Evolutionary conservation across 2,113 vertebrate species (phyloP), one percentile per base, ranked within the genome.

Genomic region (Melanostigma gelatinosum): DNA sequence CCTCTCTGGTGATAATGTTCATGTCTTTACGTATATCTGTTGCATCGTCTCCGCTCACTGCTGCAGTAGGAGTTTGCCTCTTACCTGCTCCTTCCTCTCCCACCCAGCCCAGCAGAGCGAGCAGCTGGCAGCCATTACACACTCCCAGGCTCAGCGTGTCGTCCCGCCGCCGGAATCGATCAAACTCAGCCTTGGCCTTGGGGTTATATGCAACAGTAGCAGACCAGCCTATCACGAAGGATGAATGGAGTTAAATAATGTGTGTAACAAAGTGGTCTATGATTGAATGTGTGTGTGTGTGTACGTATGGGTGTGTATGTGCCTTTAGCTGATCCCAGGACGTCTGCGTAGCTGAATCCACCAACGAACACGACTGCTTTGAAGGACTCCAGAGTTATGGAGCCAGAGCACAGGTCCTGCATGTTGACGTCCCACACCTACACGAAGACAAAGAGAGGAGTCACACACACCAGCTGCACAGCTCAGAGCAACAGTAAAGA

Each of bases 401-500:
- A 89, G 16, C 96, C 96, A 0, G 94, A 94, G 80, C 96, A 96
- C 16, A 98, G 89, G 72, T 98, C 97, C 89, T 97, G 94, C 95
- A 97, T 98, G 36, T 96, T 97, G 75, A 98, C 95, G n/a, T 98
- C 97, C 97, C 97, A 98, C 8, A 97, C 97, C 97, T 98, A 61
- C 57, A 83, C 32, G 84, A 8, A 85, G 7, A 77, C 50, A 63
- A 1, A 68, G 3, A 64, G 3, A 65, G 0, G 2, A 20, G 65
- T 48, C 52, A 29, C 22, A 5, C 42, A 55, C 7, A 73, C 52
- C 0, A 3, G 8, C 8, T 12, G 2, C 4, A 54, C 12, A 63
- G 36, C 36, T 46, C 1, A 1, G 4, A 50, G n/a, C 8, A 58
- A 36, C 42, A 8, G 16, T 34, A 7, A 20, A 22, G 3, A 2